These are phyloP conservation scores for Prosopocoilus inquinatus DNA, from an alignment of 2,888 invertebrate genomes.

Conservation along the genomic window DNA sequence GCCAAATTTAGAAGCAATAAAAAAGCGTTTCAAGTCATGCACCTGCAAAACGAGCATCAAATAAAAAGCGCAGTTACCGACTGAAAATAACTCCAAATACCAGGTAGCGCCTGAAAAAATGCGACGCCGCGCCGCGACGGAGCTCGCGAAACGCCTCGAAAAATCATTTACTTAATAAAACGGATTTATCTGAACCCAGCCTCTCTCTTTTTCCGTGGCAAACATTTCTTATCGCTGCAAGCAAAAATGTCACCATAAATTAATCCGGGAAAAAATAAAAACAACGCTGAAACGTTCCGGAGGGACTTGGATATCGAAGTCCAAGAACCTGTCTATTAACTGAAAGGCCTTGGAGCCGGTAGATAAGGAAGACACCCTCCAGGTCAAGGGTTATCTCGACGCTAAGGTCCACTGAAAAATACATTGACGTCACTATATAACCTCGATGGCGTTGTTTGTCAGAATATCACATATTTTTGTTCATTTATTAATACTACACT, in stretches of 20 bases:
- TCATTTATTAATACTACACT: too few relatives aligned
- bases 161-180: too few relatives aligned
- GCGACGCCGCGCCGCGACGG: background rate
- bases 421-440: slow-evolving; percentile 31
- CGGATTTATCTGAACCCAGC: too few relatives aligned
- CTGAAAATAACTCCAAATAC: slow-evolving; percentile 1
- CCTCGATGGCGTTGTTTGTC: slow-evolving; percentile 23
- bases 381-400: slow-evolving; percentile 31
- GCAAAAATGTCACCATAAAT: slow-evolving; percentile 22
- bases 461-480: background rate
- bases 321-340: slow-evolving; percentile 28
- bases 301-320: slow-evolving; percentile 23
- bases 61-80: slow-evolving; percentile 4
- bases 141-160: too few relatives aligned
- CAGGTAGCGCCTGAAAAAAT: background rate
- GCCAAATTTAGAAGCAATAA: slow-evolving; percentile 5
- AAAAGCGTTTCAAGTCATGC: slow-evolving; percentile 1
- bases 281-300: slow-evolving; percentile 20
- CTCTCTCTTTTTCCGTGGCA: too few relatives aligned
- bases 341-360: slow-evolving; percentile 26
- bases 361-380: slow-evolving; percentile 26
- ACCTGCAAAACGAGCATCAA: slow-evolving; percentile 4
- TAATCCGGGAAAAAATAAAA: slow-evolving; percentile 16
- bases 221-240: background rate
- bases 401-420: slow-evolving; percentile 28